These are phyloP conservation scores for Vimba vimba DNA, from an alignment of 2,113 vertebrate genomes.

Conservation along the genomic window DNA sequence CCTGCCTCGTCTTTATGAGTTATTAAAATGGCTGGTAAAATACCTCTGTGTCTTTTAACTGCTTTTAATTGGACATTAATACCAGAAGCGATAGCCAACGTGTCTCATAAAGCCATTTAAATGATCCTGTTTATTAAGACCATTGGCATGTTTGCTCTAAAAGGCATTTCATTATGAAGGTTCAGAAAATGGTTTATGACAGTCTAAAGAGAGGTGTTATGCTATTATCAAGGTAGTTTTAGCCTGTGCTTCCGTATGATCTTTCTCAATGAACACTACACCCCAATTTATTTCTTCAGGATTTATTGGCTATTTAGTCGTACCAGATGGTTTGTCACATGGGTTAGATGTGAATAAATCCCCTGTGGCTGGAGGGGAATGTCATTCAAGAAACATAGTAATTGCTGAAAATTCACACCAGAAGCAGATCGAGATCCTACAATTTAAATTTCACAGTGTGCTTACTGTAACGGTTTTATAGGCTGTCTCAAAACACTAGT, in stretches of 20 bases:
- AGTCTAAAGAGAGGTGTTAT: constrained; percentile 35
- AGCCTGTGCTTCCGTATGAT: constrained; percentile 40
- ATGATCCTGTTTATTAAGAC: constrained; percentile 62
- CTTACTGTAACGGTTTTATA: not conserved
- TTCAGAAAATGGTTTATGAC: constrained; percentile 37
- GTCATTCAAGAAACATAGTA: constrained; percentile 2
- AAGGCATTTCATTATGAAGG: constrained; percentile 42
- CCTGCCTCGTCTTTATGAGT: constrained; percentile 68
- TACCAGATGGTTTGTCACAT: constrained; percentile 42
- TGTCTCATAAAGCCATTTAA: constrained; percentile 65
- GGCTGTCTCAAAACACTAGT: not conserved
- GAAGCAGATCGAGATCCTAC: not conserved
- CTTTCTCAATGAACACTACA: constrained; percentile 33
- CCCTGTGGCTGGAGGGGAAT: not conserved
- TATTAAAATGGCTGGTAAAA: constrained; percentile 55
- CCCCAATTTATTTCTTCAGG: constrained; percentile 19
- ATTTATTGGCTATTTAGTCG: constrained; percentile 10
- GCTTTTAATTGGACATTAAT: constrained; percentile 67
- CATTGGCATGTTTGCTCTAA: constrained; percentile 61
- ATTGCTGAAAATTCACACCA: not conserved
- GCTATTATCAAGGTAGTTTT: constrained; percentile 40
- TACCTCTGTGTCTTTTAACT: constrained; percentile 66
- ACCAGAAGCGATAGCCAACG: constrained; percentile 61
- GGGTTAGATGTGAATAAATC: constrained; percentile 41
- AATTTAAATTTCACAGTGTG: not conserved